Percentiles rank a stretch among this genome's conserved stretches.
These are phyloP conservation scores for Chrysotoxum bicinctum DNA, from an alignment of 2,888 invertebrate genomes.

Conservation along the genomic window DNA sequence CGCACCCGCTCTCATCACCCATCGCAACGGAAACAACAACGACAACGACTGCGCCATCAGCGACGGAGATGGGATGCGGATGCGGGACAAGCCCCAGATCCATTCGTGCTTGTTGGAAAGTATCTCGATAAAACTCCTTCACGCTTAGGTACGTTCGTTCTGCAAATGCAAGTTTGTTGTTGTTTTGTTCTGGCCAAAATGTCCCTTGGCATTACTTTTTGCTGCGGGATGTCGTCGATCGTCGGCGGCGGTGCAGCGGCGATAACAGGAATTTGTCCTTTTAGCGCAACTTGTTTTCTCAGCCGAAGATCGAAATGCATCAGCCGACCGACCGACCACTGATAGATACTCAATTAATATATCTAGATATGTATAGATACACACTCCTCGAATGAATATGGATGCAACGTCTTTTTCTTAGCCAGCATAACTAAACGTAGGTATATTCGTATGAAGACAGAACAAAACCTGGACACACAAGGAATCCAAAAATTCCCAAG, in stretches of 20 bases:
- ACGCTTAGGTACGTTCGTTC: conserved; percentile 46
- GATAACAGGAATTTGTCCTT: conserved; percentile 67
- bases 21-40: conserved; percentile 20
- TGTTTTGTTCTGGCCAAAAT: conserved; percentile 16
- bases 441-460: not conserved
- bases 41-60: not conserved
- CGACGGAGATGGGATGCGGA: not conserved
- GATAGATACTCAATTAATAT: conserved; percentile 68
- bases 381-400: conserved; percentile 28
- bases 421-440: conserved; percentile 40
- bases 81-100: conserved; percentile 21
- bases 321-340: conserved; percentile 51
- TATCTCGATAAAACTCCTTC: conserved; percentile 61
- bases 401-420: conserved; percentile 8
- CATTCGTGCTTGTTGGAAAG: conserved; percentile 45
- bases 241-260: conserved; percentile 30
- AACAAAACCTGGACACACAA: conserved; percentile 46
- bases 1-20: conserved; percentile 69
- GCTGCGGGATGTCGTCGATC: conserved; percentile 1
- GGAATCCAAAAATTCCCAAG: conserved; percentile 58
- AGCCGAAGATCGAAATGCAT: conserved; percentile 52
- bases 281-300: conserved; percentile 59
- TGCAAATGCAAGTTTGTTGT: conserved; percentile 42
- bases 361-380: conserved; percentile 48
- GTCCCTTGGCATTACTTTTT: conserved; percentile 56